Base-by-base conservation (phyloP, 2,797 vertebrate genomes). In the Halcyon chelicuti region DNA sequence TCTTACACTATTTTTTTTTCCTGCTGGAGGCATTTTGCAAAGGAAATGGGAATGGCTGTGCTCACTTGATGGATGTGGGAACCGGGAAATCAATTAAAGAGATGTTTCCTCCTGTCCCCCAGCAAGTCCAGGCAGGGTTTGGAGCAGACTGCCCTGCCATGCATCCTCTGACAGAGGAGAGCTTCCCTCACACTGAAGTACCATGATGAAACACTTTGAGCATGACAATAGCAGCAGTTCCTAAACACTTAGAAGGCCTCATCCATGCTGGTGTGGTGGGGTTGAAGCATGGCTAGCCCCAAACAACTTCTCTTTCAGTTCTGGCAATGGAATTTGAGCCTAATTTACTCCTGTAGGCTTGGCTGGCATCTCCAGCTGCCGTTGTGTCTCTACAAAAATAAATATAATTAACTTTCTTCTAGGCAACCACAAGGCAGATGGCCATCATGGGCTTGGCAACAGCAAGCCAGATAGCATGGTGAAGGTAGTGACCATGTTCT, bases 361-460 rank as follows among this genome's bases (percentile, higher is more conserved):
- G 80, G 71, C 31, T 88, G 55, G 63, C 49, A 75, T 73, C 85
- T 96, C 79, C 88, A 78, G 74, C 85, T 96, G 89, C 74, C 2
- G 1, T 60, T 71, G 73, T 15, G 10, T 70, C 73, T 91, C 89
- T n/a, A 26, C 76, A 62, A 35, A 90, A 87, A 86, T 83, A 70
- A 18, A 28, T 16, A 26, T 28, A 51, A 90, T 94, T 95, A 60
- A 72, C 47, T 81, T 95, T 84, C 76, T 96, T 71, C 63, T 31
- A 25, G 63, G 88, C 80, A 92, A 77, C 77, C 88, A 80, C 60
- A 61, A 87, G 90, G 86, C 91, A 96, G 93, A 95, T 94, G 93
- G 91, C 37, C 76, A 33, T 33, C 73, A 42, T 0, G 2, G 75
- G 79, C 52, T 83, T 93, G 94, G 93, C 76, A 94, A 20, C 47